Conservation (phyloP, 2,888 invertebrate genomes). For the Agrochola litura region DNA sequence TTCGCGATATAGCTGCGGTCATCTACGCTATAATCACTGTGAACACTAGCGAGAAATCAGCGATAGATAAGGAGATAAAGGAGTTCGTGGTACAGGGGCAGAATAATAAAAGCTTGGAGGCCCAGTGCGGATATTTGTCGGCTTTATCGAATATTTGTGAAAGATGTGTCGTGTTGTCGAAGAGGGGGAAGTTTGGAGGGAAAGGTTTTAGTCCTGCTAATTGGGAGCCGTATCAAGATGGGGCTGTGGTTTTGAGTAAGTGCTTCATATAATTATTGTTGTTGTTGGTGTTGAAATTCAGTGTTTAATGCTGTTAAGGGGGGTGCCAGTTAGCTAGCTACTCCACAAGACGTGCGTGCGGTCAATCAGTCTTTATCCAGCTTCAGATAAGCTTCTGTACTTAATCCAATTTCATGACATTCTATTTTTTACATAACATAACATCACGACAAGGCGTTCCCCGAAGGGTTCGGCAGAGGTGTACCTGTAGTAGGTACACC, state of each 20-base stretch:
- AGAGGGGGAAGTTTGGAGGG: slow-evolving; percentile 83
- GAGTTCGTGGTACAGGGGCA: slow-evolving; percentile 89
- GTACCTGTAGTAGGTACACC: too few relatives aligned
- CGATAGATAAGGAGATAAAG: slow-evolving; percentile 87
- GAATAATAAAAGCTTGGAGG: slow-evolving; percentile 92
- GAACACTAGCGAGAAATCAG: slow-evolving; percentile 89
- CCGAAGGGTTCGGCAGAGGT: too few relatives aligned
- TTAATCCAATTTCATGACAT: too few relatives aligned
- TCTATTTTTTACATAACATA: too few relatives aligned
- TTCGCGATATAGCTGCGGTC: slow-evolving; percentile 93
- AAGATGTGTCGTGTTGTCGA: slow-evolving; percentile 90
- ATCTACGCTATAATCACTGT: slow-evolving; percentile 94
- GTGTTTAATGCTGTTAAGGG: too few relatives aligned
- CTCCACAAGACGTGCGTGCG: too few relatives aligned
- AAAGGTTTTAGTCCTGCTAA: slow-evolving; percentile 85
- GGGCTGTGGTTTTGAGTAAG: slow-evolving; percentile 91
- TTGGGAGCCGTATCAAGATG: slow-evolving; percentile 91
- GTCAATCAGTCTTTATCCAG: too few relatives aligned
- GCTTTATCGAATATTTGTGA: slow-evolving; percentile 94
- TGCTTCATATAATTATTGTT: neutral
- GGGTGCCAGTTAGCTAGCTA: too few relatives aligned
- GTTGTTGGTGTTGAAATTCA: too few relatives aligned
- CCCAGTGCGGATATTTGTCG: slow-evolving; percentile 94
- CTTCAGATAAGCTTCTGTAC: too few relatives aligned
- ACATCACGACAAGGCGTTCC: too few relatives aligned